Percentiles rank a stretch among this genome's conserved stretches.
phyloP scores from a whole-genome alignment of 2,113 vertebrate genomes.

The Peromyscus leucopus region DNA sequence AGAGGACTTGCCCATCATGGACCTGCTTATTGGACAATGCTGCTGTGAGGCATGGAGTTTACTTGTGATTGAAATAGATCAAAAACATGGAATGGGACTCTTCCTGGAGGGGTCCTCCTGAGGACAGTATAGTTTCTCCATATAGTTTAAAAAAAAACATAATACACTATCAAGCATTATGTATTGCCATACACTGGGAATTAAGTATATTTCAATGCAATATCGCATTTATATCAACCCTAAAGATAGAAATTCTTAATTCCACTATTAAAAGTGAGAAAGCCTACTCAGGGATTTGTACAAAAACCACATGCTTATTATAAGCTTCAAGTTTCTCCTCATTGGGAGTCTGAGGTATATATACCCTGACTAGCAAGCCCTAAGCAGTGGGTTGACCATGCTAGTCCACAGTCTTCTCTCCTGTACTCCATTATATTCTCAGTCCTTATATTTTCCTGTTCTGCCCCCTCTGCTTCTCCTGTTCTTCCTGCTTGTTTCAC shows the following conservation, averaged over 20 bases:
- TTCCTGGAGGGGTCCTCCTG: background rate
- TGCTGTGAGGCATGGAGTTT: background rate
- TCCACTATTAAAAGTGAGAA: conserved; percentile 1
- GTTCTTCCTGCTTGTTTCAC: background rate
- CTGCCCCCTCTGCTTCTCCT: background rate
- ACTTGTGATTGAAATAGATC: background rate
- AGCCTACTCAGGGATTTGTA: background rate
- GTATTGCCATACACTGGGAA: background rate
- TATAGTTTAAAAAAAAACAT: background rate
- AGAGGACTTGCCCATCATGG: background rate
- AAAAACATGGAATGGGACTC: background rate
- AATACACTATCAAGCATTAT: background rate
- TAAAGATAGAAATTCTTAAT: background rate
- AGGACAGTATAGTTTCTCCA: background rate
- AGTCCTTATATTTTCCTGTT: background rate
- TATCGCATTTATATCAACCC: background rate
- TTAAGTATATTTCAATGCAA: background rate
- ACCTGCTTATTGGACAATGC: background rate
- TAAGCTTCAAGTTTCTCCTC: background rate
- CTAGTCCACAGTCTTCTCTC: background rate
- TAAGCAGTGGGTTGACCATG: background rate
- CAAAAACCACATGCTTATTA: background rate
- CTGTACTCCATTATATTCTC: background rate
- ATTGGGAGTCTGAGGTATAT: background rate
- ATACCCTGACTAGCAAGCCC: background rate